Evolutionary conservation across 2,113 vertebrate species (phyloP).

Genomic region (Nothoprocta perdicaria): DNA sequence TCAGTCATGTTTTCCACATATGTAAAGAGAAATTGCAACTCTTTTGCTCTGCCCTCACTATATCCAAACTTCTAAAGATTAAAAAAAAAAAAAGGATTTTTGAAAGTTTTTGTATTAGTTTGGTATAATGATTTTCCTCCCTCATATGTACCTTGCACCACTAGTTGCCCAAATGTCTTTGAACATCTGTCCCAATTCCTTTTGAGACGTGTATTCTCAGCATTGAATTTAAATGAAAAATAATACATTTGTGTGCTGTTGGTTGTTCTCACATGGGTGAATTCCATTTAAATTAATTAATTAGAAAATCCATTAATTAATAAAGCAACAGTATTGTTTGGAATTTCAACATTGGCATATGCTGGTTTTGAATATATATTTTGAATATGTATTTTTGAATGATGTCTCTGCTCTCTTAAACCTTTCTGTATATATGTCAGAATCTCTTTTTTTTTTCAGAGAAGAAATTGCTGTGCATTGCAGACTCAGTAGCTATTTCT

Average conservation of each 20-base stretch:
- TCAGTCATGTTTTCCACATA: not conserved
- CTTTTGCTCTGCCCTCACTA: fast-evolving
- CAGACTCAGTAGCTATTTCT: not conserved
- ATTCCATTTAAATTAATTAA: not conserved
- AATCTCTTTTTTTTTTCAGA: not conserved
- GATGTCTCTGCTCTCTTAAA: not conserved
- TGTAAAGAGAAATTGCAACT: not conserved
- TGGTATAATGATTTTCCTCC: not conserved
- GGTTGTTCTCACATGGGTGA: not conserved
- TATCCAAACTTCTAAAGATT: not conserved
- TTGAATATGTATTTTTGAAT: not conserved
- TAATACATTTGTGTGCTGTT: not conserved
- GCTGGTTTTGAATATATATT: not conserved
- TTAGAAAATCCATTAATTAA: not conserved
- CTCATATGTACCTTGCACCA: not conserved
- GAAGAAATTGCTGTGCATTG: not conserved
- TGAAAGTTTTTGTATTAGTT: not conserved
- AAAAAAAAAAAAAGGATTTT: not conserved
- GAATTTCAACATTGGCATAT: not conserved
- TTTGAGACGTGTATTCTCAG: not conserved
- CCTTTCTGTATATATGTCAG: not conserved
- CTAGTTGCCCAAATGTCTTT: not conserved
- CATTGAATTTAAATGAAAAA: not conserved
- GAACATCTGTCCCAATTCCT: not conserved
- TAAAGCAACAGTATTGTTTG: not conserved